These are phyloP conservation scores for Heliconius erato DNA, from an alignment of 2,888 invertebrate species.

Conservation along the genomic window DNA sequence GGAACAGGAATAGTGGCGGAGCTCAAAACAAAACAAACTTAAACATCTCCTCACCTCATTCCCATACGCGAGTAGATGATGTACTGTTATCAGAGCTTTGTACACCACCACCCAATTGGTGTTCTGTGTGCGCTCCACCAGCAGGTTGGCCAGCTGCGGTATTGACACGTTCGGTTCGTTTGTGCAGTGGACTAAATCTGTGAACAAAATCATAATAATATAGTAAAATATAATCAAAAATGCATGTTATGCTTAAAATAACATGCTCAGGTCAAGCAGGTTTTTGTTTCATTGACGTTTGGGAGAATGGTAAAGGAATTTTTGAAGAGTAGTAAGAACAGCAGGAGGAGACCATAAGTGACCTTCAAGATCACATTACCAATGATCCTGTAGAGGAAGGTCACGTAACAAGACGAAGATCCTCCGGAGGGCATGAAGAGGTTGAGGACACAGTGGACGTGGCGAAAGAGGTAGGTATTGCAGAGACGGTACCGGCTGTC, in stretches of 20 bases:
- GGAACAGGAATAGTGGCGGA: too few species aligned
- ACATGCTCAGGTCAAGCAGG: too few species aligned
- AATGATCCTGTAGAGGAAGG: neutral
- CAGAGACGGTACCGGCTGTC: neutral
- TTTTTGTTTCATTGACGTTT: too few species aligned
- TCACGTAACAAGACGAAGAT: neutral
- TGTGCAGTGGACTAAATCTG: constrained; percentile 99
- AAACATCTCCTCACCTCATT: constrained; percentile 93
- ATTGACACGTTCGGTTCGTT: constrained; percentile 99
- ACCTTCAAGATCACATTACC: neutral
- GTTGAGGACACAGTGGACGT: too few species aligned
- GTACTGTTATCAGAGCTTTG: constrained; percentile 98
- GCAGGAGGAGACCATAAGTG: neutral
- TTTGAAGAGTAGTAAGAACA: neutral
- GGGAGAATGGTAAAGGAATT: too few species aligned
- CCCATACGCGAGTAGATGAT: constrained; percentile 99
- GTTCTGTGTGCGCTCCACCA: constrained; percentile 99
- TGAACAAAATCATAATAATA: constrained; percentile 65
- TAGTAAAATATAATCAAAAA: too few species aligned
- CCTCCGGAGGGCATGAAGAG: too few species aligned
- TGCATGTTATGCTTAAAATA: too few species aligned
- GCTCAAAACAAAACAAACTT: neutral
- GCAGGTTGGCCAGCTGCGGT: constrained; percentile 98
- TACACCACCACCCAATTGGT: constrained; percentile 99
- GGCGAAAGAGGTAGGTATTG: too few species aligned